Evolutionary conservation across 2,113 vertebrate genomes (phyloP).

Genomic region (Periophthalmus modestus): DNA sequence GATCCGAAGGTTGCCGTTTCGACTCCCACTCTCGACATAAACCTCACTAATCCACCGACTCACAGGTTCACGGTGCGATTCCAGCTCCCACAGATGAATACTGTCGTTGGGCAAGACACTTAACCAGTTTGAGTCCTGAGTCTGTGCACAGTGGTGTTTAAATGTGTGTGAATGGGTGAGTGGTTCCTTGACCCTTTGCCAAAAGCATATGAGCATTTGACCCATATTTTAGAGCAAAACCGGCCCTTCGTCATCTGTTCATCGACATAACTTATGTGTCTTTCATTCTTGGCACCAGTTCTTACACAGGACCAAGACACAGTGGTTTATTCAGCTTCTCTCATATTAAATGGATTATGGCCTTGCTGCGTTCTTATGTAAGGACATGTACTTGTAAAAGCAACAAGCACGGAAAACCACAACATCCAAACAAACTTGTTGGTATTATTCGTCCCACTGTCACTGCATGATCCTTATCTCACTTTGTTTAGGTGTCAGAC

Average conservation of each 20-base stretch:
- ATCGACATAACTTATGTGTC: slow-evolving; percentile 1
- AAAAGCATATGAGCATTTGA: neutral
- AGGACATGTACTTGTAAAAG: slow-evolving; percentile 23
- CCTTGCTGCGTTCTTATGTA: slow-evolving; percentile 54
- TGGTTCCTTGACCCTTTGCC: no score
- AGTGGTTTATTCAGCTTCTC: slow-evolving; percentile 62
- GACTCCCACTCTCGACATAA: no score
- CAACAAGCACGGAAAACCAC: slow-evolving; percentile 17
- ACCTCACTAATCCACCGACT: no score
- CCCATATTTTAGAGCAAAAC: neutral
- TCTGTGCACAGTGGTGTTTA: no score
- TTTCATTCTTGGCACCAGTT: slow-evolving; percentile 53
- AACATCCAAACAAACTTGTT: neutral
- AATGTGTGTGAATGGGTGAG: no score
- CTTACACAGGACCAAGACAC: slow-evolving; percentile 47
- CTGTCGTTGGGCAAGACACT: no score
- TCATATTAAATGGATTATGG: slow-evolving; percentile 73
- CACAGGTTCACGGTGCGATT: no score
- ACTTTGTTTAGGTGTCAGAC: slow-evolving; percentile 28
- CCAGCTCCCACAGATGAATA: no score
- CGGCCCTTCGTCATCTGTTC: neutral
- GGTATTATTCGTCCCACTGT: slow-evolving; percentile 8
- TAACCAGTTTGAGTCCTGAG: no score
- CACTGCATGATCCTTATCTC: slow-evolving; percentile 32
- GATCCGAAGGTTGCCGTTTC: no score